Base-by-base conservation (phyloP, 1,140 invertebrate genomes). In the Zaprionus capensis region DNA sequence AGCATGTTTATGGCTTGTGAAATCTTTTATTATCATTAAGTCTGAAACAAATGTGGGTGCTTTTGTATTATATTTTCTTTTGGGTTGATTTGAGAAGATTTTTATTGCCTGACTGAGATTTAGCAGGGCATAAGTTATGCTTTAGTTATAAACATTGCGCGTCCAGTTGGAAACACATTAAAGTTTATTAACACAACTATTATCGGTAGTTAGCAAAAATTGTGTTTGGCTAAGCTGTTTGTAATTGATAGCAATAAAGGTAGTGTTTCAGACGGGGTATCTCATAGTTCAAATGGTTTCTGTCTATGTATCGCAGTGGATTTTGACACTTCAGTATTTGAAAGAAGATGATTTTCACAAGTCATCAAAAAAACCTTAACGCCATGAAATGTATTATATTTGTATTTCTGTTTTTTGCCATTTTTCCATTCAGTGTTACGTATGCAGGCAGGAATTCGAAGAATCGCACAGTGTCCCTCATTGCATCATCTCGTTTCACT, bases 1-100 rank as follows among this genome's bases (percentile, higher is more conserved):
- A 76, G 51, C 80, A 73, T 74, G 71, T 88, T 88, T 88, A 88
- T 88, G 78, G 78, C 69, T 88, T 87, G 84, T 87, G 84, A 87
- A 83, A 87, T 87, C 76, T 90, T 59, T 49, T 63, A 65, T 82
- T 76, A 36, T 76, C 63, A 26, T 51, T 63, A 14, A 31, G 62
- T 34, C 64, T 70, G 34, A 41, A 63, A 46, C 31, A 36, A 61
- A 56, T 38, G 58, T 58, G 58, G 72, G 41, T 68, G 70, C 57
- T 58, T 73, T 65, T 65, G 44, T 76, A 74, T 86, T 64, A 46
- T 63, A 53, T n/a, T 71, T 55, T 56, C 36, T 9, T 66, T 55
- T 63, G 38, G 38, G 55, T 64, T 73, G 36, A 49, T 38, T 31
- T 69, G 9, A 53, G 64, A 59, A 51, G 62, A 81, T 80, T 84